Evolutionary conservation across 2,113 vertebrate species (phyloP), one percentile per base, ranked within the genome.

Genomic region (Halichoeres trimaculatus): DNA sequence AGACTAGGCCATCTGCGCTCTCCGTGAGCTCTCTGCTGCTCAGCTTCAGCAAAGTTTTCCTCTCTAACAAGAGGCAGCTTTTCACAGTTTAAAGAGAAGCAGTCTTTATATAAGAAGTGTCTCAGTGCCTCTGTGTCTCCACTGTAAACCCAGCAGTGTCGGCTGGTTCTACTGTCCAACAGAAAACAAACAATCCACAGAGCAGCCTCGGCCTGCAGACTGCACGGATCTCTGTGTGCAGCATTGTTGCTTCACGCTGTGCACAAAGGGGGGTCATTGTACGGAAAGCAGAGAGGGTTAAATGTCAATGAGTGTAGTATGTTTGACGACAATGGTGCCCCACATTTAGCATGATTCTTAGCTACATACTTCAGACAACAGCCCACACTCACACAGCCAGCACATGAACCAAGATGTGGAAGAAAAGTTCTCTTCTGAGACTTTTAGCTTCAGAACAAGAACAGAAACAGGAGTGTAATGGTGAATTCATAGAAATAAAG

Each of bases 11-110:
- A 70, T 83, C 68, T 80, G 85, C 45, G 45, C 65, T 10, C 66
- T 80, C 59, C 48, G 35, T 10, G 48, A 67, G 78, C 35, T 12
- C 72, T 50, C 81, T 30, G 13, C 74, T 52, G 0, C 35, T 65
- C 75, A 67, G 61, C 70, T 74, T 3, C 11, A 67, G 66, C 48
- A 54, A 75, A 71, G 68, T 53, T 17, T 70, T 63, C 78, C 62
- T 78, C 43, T 51, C 64, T 64, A 61, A 76, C 70, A 80, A 85
- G 81, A 78, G 86, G 74, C 55, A 56, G 61, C 59, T 87, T 82
- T 83, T 84, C 65, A 59, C 40, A 8, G 64, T 67, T 75, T 53
- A 80, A 65, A 82, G 8, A 81, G 75, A 82, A 20, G 30, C 75
- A 35, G 70, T 54, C 68, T 82, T 68, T 52, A 40, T 69, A 51